Evolutionary conservation across 2,113 vertebrate genomes (phyloP), one percentile per base, ranked within the genome.

Genomic region (Chaetops frenatus): DNA sequence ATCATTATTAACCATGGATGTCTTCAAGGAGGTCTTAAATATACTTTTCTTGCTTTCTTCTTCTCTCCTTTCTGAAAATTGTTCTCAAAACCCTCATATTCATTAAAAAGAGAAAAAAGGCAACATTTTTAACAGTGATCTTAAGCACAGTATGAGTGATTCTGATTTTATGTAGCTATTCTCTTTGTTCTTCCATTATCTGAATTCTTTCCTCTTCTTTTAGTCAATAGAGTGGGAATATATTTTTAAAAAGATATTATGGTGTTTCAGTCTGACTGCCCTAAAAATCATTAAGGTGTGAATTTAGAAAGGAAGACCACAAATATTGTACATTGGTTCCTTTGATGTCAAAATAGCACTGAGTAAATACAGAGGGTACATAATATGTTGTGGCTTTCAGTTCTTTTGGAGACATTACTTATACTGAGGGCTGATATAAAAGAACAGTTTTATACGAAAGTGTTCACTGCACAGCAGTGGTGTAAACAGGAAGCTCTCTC

Each of bases 21-120:
- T 97, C 92, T 97, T 96, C 86, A 96, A 94, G 86, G 70, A 96
- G 80, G 67, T 95, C 87, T 96, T 97, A 97, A 97, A 85, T 91
- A 95, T 84, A 90, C 50, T 94, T 73, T 72, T 3, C 4, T 54
- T 89, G 17, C 15, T 73, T 86, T 56, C 7, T 58, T 40, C 27
- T 67, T 83, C 81, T 61, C 11, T 78, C 50, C 23, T 42, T 85
- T 93, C 67, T 82, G 47, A 72, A 95, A 88, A 92, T 85, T 86
- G 19, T 95, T 93, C 88, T 92, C 73, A 57, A 92, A 95, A 38
- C 69, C 21, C 85, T 91, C 62, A 25, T 93, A 92, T 81, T 93
- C 69, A 95, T 95, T 97, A 96, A 96, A 97, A 97, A 92, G 13
- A 28, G 1, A 0, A 9, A 31, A 61, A 17, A 40, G 2, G 0